phyloP scores from a whole-genome alignment of 2,888 invertebrate species.

The Cerastis rubricosa region DNA sequence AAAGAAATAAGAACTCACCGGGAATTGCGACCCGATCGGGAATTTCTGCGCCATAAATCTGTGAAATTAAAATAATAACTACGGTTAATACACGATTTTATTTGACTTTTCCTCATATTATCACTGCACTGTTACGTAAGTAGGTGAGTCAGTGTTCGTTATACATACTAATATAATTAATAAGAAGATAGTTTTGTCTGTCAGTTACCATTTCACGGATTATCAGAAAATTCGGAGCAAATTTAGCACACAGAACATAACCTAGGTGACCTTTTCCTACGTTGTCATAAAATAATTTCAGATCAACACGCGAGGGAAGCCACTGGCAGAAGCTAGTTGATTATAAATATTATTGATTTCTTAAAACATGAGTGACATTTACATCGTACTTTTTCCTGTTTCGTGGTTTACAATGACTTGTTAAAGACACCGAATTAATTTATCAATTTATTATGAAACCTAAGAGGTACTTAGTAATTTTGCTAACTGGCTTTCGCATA shows the following conservation, averaged over 20 bases:
- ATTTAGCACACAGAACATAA: background rate
- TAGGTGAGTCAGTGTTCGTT: background rate
- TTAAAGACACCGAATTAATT: background rate
- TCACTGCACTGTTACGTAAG: background rate
- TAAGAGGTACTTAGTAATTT: background rate
- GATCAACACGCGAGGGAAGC: background rate
- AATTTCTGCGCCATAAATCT: conserved; percentile 82
- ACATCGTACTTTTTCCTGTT: conserved; percentile 2
- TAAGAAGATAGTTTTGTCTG: background rate
- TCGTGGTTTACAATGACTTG: background rate
- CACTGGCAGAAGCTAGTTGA: background rate
- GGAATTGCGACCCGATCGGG: conserved; percentile 76
- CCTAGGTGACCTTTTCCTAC: background rate
- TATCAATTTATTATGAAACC: background rate
- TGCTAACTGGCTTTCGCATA: background rate
- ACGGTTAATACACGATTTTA: conserved; percentile 36
- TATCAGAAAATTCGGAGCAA: background rate
- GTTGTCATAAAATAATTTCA: background rate
- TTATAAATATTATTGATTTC: background rate
- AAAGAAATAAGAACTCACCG: conserved; percentile 66
- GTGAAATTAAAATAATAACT: conserved; percentile 41
- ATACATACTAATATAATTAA: background rate
- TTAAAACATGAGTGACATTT: background rate
- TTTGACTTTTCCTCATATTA: conserved; percentile 39
- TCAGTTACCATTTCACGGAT: background rate